Conservation (phyloP, 2,797 vertebrate species). For the Meriones psammophilus region DNA sequence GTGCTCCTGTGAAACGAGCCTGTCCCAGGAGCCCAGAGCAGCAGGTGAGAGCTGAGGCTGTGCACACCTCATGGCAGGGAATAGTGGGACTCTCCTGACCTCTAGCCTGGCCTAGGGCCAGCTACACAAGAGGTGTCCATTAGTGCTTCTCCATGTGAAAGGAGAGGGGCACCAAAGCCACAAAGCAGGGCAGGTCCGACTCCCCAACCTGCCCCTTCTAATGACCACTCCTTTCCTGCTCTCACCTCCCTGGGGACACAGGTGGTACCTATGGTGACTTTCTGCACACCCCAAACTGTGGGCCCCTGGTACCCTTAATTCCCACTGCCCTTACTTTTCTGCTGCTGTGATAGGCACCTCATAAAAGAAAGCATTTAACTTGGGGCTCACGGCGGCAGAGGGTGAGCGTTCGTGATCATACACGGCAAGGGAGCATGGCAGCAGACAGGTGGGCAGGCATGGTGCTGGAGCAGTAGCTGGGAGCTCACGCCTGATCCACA, state of each 20-base stretch:
- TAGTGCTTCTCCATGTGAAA: fast-evolving
- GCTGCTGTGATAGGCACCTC: background rate
- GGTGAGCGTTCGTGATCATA: background rate
- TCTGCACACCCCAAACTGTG: fast-evolving
- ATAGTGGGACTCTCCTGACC: background rate
- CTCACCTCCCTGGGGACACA: background rate
- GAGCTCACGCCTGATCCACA: background rate
- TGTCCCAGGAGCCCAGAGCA: background rate
- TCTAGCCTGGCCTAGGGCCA: background rate
- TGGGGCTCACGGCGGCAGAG: background rate
- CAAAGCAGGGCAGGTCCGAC: background rate
- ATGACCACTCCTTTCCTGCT: fast-evolving
- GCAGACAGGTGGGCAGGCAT: background rate
- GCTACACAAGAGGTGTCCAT: too few relatives aligned
- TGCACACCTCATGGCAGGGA: fast-evolving
- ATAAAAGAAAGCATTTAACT: background rate
- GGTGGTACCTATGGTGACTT: background rate
- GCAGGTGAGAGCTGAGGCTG: background rate
- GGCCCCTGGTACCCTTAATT: too few relatives aligned
- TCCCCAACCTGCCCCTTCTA: background rate
- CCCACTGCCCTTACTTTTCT: background rate
- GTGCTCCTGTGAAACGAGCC: background rate
- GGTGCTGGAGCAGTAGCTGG: background rate
- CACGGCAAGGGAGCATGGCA: background rate
- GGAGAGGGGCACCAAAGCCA: background rate